Evolutionary conservation across 1,140 invertebrate genomes (phyloP).

Genomic region (Planococcus citri): DNA sequence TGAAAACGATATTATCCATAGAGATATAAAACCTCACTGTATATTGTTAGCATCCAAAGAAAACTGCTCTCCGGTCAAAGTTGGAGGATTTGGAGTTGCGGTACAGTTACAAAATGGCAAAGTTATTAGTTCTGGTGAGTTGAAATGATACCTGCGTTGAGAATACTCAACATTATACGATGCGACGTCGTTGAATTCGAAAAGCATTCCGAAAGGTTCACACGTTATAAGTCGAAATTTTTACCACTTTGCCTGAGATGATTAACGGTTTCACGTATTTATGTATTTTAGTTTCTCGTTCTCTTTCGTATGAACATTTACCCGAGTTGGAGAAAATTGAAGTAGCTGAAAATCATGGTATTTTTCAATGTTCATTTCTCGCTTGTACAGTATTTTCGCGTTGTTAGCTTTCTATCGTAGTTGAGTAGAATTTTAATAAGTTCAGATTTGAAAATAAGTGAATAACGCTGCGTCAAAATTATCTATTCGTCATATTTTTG

Average conservation of each 20-base stretch:
- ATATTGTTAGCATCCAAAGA: constrained; percentile 86
- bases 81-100: constrained; percentile 94
- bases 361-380: constrained; percentile 21
- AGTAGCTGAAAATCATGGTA: constrained; percentile 29
- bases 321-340: constrained; percentile 31
- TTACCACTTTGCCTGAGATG: neutral
- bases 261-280: constrained; percentile 8
- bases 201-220: too few species aligned
- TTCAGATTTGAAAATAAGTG: neutral
- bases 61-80: constrained; percentile 94
- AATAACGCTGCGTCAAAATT: neutral
- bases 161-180: neutral
- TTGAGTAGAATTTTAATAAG: neutral
- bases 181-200: too few species aligned
- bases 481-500: too few species aligned
- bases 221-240: neutral
- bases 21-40: constrained; percentile 90
- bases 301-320: constrained; percentile 30
- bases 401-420: neutral
- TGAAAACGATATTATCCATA: constrained; percentile 92
- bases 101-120: constrained; percentile 73
- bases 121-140: constrained; percentile 10
- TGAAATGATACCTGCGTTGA: neutral
- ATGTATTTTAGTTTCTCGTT: constrained; percentile 29
- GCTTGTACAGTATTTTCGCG: constrained; percentile 12